Conservation (phyloP, 2,113 vertebrate species). For the Phoenicopterus ruber region DNA sequence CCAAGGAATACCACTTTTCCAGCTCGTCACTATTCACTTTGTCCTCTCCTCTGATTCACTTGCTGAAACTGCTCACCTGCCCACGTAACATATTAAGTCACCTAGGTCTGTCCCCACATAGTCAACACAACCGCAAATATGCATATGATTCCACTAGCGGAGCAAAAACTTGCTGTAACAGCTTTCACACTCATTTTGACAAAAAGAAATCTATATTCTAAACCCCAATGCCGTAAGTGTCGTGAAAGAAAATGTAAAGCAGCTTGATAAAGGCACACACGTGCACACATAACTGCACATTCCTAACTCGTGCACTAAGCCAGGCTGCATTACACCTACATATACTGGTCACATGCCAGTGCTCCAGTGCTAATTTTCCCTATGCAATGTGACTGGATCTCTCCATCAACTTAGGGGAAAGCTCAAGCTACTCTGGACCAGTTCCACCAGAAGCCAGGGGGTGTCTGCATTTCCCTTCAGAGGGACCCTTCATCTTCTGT, state of each 20-base stretch:
- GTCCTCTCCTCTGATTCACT: not conserved
- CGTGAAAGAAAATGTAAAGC: not conserved
- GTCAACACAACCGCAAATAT: not conserved
- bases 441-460: not conserved
- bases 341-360: not conserved
- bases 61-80: not conserved
- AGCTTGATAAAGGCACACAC: not conserved
- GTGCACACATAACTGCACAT: not conserved
- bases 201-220: not conserved
- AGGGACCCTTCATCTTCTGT: accelerated
- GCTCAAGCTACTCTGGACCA: not conserved
- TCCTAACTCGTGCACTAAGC: not conserved
- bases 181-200: not conserved
- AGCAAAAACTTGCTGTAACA: not conserved
- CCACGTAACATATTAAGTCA: not conserved
- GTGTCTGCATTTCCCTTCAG: not conserved
- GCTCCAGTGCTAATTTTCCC: not conserved
- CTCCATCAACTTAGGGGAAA: not conserved
- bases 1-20: not conserved
- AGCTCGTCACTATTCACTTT: not conserved
- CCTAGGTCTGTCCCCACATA: not conserved
- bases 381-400: not conserved
- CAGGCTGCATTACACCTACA: not conserved
- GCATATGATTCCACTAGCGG: not conserved
- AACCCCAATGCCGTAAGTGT: accelerated